Conservation (phyloP, 2,888 invertebrate genomes). For the Drosophila gaucha region DNA sequence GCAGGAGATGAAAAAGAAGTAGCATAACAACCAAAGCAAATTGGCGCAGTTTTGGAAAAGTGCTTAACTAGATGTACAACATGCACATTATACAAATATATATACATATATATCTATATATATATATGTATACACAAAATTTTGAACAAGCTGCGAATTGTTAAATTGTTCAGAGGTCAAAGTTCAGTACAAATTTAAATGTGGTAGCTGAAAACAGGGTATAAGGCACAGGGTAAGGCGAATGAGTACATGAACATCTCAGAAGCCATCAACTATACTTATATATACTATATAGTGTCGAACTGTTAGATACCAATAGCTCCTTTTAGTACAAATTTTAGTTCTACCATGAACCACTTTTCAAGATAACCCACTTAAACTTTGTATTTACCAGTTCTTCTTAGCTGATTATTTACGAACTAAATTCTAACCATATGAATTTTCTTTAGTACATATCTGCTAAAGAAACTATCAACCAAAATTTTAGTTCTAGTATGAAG, state of each 20-base stretch:
- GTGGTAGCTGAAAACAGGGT: not conserved
- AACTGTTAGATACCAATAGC: too few species aligned
- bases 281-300: too few species aligned
- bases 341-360: too few species aligned
- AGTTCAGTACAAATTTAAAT: conserved; percentile 21
- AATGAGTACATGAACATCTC: not conserved
- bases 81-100: conserved; percentile 17
- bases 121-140: not conserved
- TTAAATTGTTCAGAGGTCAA: conserved; percentile 18
- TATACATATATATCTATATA: not conserved
- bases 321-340: too few species aligned
- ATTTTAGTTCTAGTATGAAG: too few species aligned
- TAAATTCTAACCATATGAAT: too few species aligned
- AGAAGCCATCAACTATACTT: not conserved
- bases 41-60: conserved; percentile 40
- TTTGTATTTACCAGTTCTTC: too few species aligned
- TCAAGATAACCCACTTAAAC: too few species aligned
- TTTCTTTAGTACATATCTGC: too few species aligned
- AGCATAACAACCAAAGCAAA: conserved; percentile 33
- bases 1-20: conserved; percentile 8
- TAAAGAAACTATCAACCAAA: too few species aligned
- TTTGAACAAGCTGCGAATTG: not conserved
- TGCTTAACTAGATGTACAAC: conserved; percentile 34
- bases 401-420: too few species aligned
- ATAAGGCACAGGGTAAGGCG: not conserved